Conservation (phyloP, 1,140 invertebrate genomes). For the Octopus sinensis region DNA sequence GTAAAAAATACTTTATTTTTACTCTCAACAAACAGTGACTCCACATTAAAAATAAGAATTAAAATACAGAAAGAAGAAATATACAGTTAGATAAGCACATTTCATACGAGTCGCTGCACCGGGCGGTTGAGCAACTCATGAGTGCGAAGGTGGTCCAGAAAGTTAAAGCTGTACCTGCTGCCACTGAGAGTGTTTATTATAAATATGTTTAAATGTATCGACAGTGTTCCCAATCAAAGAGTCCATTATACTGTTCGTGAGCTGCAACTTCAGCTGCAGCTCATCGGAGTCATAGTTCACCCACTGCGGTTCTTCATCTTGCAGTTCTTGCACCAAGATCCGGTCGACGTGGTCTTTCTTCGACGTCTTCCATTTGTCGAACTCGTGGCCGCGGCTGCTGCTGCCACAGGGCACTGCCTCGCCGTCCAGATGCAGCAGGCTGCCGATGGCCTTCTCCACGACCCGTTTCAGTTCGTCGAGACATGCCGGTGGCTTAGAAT, state of each 20-base stretch:
- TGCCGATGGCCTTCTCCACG: constrained; percentile 50
- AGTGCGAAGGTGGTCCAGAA: not conserved
- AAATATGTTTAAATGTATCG: constrained; percentile 45
- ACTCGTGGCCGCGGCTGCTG: constrained; percentile 38
- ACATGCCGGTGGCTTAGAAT: constrained; percentile 38
- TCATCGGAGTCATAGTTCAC: constrained; percentile 72
- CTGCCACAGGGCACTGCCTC: not conserved
- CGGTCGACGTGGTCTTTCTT: constrained; percentile 72
- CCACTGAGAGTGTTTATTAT: constrained; percentile 29
- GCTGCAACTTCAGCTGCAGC: constrained; percentile 67
- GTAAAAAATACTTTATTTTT: constrained; percentile 16
- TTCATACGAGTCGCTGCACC: not conserved
- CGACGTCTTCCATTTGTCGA: constrained; percentile 65
- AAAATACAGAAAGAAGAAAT: not conserved
- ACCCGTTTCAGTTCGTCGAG: constrained; percentile 43
- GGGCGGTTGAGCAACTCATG: not conserved
- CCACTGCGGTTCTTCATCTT: constrained; percentile 71
- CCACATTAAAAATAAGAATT: constrained; percentile 19
- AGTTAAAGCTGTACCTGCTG: constrained; percentile 23
- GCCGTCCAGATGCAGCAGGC: constrained; percentile 56
- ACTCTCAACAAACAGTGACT: constrained; percentile 12
- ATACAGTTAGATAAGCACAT: too few species aligned
- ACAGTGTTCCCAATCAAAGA: constrained; percentile 66
- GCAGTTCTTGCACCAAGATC: constrained; percentile 67
- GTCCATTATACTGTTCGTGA: constrained; percentile 67